Percentiles rank a stretch among this genome's conserved stretches.
phyloP scores from a whole-genome alignment of 2,113 vertebrate genomes.

The Motacilla alba region DNA sequence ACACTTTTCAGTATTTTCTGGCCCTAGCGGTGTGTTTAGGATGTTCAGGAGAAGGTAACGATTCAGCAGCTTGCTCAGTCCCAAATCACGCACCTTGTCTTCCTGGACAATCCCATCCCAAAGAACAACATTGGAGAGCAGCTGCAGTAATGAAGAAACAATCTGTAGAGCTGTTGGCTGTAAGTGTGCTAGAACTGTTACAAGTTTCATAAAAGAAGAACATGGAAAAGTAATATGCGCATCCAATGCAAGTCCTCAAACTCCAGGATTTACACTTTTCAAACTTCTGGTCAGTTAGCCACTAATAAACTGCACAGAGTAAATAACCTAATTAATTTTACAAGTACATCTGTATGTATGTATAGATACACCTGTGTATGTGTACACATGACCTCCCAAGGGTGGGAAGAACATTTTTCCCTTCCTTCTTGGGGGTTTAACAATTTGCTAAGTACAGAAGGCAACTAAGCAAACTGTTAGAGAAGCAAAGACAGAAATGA shows the following conservation, averaged over 20 bases:
- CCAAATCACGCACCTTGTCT: conserved; percentile 78
- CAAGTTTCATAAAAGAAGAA: background rate
- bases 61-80: conserved; percentile 85
- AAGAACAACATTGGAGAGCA: conserved; percentile 82
- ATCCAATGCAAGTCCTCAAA: background rate
- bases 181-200: background rate
- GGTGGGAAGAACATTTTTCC: background rate
- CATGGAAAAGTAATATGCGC: background rate
- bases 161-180: background rate
- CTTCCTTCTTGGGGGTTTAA: background rate
- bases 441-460: background rate
- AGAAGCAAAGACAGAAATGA: background rate
- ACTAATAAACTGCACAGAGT: background rate
- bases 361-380: background rate
- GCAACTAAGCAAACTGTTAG: background rate
- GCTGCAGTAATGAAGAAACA: conserved; percentile 67
- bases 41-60: conserved; percentile 86
- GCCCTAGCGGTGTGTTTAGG: conserved; percentile 67
- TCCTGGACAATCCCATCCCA: conserved; percentile 86
- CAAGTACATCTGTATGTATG: background rate
- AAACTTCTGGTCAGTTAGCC: background rate
- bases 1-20: conserved; percentile 70
- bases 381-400: background rate
- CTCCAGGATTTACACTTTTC: background rate
- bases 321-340: background rate